Base-by-base conservation (phyloP, 2,113 vertebrate species). In the Pelmatolapia mariae region DNA sequence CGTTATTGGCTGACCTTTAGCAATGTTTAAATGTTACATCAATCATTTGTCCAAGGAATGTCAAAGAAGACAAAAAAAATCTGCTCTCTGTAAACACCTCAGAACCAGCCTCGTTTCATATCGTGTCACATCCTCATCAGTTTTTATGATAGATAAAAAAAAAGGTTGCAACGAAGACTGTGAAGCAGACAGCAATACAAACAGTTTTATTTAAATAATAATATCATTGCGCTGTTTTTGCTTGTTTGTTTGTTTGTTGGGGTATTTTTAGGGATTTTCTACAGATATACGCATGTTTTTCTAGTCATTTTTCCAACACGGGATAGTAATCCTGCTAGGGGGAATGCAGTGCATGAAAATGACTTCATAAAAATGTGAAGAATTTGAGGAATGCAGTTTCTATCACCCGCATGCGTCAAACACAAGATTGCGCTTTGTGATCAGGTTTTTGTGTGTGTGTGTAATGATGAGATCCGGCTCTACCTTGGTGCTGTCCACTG, bases 401-500 rank as follows among this genome's bases (percentile, higher is more conserved):
- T 22, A 40, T 59, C 13, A 47, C 4, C 18, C 38, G 5, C 16
- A 15, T 84, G 84, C 81, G 45, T 54, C 8, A 31, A 31, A 43
- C 5, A 40, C 52, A 82, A 16, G 3, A 18, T 80, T 71, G 24
- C 2, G 10, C 59, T 33, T 15, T 33, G 6, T 38, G 15, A 33
- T 36, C 10, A n/a, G 38, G 26, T 13, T 22, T 31, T 29, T 33
- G n/a, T 24, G 33, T 68, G n/a, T 24, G 33, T 68, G 22, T 18
- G 63, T 22, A 38, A 89, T 40, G 61, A 82, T 91, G 36, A 66
- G 43, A 90, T 83, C 82, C 47, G 85, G 38, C 84, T 89, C 10
- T 96, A 98, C 98, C 98, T 98, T 96, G 71, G 26, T 82, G 95
- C 80, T 93, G 86, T 97, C 97, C 93, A 96, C 95, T 29, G 97